Base-by-base conservation (phyloP, 2,797 vertebrate species). In the Urophycis tenuis region DNA sequence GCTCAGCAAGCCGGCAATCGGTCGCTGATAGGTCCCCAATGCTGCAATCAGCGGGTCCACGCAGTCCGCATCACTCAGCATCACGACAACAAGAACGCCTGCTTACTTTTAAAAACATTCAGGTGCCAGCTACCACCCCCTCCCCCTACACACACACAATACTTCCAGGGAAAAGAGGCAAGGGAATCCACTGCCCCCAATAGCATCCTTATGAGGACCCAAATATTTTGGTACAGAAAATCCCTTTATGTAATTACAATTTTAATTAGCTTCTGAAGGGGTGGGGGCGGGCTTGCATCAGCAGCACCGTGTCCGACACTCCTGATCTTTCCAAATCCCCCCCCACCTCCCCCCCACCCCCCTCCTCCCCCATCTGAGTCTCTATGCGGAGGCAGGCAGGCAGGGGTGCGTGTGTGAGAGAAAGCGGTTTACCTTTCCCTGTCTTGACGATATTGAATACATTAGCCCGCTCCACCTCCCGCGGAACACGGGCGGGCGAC, bases 401-500 rank as follows among this genome's bases (percentile, higher is more conserved):
- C 77, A 83, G 84, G 45, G 34, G 3, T 81, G 36, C 84, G 39
- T 88, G 89, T 87, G n/a, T n/a, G n/a, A n/a, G n/a, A 86, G 88
- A 88, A 89, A 81, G 72, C 87, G 89, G 89, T 93, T 92, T 92
- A 93, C 91, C 89, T 93, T 91, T 88, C 85, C 79, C 83, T 91
- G 34, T 86, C 77, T 84, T 80, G n/a, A 73, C 88, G 84, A 90
- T 91, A 91, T 91, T 91, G 90, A 92, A 92, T 92, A 89, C 86
- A 94, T 93, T 93, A 92, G 87, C 89, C 81, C 80, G 91, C 84
- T 91, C 89, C 93, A 93, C 90, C 89, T 88, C 85, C 77, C 86
- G 87, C 86, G 89, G 91, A 91, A 91, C 88, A 91, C 85, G 78
- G 83, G 72, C 81, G 83, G 92, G 86, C 91, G 91, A 93, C 92